Evolutionary conservation across 2,113 vertebrate genomes (phyloP).

Genomic region (Pimephales promelas): DNA sequence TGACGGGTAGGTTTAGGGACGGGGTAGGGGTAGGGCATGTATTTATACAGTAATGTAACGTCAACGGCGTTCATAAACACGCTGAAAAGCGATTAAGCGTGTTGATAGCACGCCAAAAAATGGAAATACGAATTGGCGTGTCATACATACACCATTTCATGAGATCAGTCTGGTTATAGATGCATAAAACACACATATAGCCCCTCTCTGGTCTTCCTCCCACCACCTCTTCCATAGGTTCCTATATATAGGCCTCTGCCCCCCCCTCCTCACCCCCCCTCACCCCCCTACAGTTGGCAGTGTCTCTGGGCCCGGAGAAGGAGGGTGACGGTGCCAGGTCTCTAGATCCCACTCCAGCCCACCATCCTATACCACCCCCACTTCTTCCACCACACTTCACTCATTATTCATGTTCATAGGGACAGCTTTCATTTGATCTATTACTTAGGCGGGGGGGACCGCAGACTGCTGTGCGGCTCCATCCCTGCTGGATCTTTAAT

Average conservation of each 20-base stretch:
- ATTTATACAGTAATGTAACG: no score
- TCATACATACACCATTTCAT: no score
- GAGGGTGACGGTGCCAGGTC: constrained; percentile 39
- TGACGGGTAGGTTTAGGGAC: no score
- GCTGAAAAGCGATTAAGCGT: no score
- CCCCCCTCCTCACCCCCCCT: no score
- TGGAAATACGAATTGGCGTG: no score
- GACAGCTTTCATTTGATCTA: constrained; percentile 81
- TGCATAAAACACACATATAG: background rate
- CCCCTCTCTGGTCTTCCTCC: background rate
- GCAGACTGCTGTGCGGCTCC: constrained; percentile 68
- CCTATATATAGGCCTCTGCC: background rate
- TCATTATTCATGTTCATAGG: constrained; percentile 81
- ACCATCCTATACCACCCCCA: constrained; percentile 58
- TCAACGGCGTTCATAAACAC: no score
- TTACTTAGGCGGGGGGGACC: constrained; percentile 72
- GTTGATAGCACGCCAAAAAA: no score
- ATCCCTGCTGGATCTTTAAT: constrained; percentile 77
- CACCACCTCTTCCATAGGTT: background rate
- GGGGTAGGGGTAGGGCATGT: no score
- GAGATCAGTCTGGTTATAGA: no score
- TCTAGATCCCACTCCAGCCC: constrained; percentile 55
- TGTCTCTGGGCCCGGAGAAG: background rate
- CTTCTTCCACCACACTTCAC: constrained; percentile 65
- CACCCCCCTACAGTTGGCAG: constrained; percentile 19